Base-by-base conservation (phyloP, 1,140 invertebrate genomes). In the Microplitis mediator region DNA sequence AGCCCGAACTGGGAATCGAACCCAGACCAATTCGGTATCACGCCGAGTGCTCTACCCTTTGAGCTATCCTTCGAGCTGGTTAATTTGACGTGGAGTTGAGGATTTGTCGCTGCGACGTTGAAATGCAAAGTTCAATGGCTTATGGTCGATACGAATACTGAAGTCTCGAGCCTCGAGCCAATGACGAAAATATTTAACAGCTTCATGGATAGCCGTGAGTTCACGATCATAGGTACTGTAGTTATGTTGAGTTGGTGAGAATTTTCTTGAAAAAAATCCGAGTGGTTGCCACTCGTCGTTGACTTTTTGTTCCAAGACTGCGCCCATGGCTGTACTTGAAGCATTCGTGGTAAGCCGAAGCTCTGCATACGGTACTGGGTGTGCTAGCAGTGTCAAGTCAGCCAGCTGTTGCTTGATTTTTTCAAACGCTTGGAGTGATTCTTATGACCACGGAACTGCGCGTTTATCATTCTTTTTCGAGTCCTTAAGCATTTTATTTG, bases 221-320 rank as follows among this genome's bases (percentile, higher is more conserved):
- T 90, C 87, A 4, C 84, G 71, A 66, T 88, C 85, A 75, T 84
- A 89, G 4, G 83, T 77, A 8, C 77, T 76, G 36, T 86, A 86
- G 50, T 82, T 82, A 31, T 69, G 50, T 75, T 88, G 75, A 0
- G 78, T 56, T 45, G 56, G 36, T 35, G 54, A 31, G 23, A 76
- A 67, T 54, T 71, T 74, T 16, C 51, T 39, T 35, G 69, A 74
- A 50, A 70, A 73, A 34, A 74, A 75, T 14, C 45, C 64, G 8
- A 75, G 51, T 39, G 74, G 76, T 71, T 77, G 3, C 75, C 73
- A 74, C 3, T 35, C 4, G 45, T 71, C 23, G 62, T 66, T 35
- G 16, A 8, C 50, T 23, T 14, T 73, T 64, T 78, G 77, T 54
- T 77, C 69, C n/a, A 75, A 39, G 4, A 62, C 73, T 9, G 60